Conservation (phyloP, 2,888 invertebrate genomes). For the Clusia tigrina region DNA sequence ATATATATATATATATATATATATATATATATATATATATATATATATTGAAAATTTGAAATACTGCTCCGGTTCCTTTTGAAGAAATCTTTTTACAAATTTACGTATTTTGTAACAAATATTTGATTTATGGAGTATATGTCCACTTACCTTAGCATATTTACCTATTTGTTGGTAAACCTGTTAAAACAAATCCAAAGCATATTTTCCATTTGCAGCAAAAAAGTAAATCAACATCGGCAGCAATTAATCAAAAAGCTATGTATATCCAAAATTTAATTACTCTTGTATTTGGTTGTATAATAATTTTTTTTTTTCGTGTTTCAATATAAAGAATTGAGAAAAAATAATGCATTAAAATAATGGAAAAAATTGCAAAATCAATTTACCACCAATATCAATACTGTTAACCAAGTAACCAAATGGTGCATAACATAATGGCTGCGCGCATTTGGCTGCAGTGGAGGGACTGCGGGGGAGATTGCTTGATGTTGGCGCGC, state of each 20-base stretch:
- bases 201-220: slow-evolving; percentile 34
- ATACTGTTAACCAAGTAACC: slow-evolving; percentile 21
- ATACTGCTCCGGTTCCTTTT: too few relatives aligned
- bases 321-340: slow-evolving; percentile 34
- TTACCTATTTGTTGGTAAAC: slow-evolving; percentile 25
- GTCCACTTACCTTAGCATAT: slow-evolving; percentile 22
- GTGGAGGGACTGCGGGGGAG: slow-evolving; percentile 9
- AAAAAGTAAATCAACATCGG: slow-evolving; percentile 43
- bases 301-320: neutral
- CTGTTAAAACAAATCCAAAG: slow-evolving; percentile 43
- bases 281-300: neutral
- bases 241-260: slow-evolving; percentile 23
- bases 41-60: too few relatives aligned
- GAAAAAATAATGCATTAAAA: slow-evolving; percentile 30
- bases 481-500: slow-evolving; percentile 9
- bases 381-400: slow-evolving; percentile 56
- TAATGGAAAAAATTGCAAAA: slow-evolving; percentile 34
- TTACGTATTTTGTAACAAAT: too few relatives aligned
- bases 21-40: too few relatives aligned
- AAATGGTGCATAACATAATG: neutral
- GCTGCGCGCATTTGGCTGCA: slow-evolving; percentile 13
- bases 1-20: too few relatives aligned
- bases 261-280: neutral
- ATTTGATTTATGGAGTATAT: too few relatives aligned
- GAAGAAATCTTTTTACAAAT: too few relatives aligned